A percentile compares a stretch with the other conserved stretches of the same genome.
Conservation (phyloP, 1,140 invertebrate species). For the Araneus ventricosus region DNA sequence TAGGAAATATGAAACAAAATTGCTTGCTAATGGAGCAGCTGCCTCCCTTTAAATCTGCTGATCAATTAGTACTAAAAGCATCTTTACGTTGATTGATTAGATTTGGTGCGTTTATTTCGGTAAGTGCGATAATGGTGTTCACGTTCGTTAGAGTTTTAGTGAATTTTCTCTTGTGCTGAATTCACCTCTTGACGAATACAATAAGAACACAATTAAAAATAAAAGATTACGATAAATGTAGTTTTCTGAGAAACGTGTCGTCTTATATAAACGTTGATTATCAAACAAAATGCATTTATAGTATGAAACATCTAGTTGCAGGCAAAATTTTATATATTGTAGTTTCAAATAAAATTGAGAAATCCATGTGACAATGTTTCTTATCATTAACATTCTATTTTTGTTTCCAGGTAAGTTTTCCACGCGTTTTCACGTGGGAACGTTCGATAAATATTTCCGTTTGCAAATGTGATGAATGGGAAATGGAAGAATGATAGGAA, state of each 20-base stretch:
- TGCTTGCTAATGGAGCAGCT: background rate
- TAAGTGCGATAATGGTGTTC: background rate
- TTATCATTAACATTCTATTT: no score
- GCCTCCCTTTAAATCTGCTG: background rate
- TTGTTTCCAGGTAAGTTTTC: no score
- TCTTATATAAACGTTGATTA: no score
- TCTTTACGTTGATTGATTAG: background rate
- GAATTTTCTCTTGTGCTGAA: background rate
- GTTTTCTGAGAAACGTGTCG: no score
- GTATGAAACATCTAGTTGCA: no score
- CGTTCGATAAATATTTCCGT: background rate
- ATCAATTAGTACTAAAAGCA: slow-evolving; percentile 10
- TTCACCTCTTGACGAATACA: no score
- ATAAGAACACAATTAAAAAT: no score
- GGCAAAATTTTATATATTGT: no score
- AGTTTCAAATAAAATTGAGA: no score
- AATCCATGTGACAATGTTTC: no score
- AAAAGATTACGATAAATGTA: no score
- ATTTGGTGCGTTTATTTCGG: background rate
- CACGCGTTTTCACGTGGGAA: background rate
- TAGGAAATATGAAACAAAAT: background rate
- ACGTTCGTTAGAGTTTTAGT: background rate
- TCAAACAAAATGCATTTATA: no score
- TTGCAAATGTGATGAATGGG: slow-evolving; percentile 1
- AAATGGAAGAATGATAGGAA: background rate